These are phyloP conservation scores for Eustalomyia histrio DNA, from an alignment of 2,888 invertebrate genomes.

Conservation along the genomic window DNA sequence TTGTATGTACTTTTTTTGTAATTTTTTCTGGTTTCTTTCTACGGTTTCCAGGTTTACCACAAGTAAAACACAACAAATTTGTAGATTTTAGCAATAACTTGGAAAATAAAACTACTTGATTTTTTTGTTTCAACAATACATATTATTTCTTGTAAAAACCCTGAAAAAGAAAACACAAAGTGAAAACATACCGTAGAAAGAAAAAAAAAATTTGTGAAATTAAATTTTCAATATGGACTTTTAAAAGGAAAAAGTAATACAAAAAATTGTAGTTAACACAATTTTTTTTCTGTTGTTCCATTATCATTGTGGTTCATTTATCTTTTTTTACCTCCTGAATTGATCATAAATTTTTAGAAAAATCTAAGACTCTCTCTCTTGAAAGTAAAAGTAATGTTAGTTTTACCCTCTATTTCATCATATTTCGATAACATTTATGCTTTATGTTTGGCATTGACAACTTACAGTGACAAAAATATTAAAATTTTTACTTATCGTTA, in stretches of 20 bases:
- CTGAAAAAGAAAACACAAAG: neutral
- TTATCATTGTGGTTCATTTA: too few relatives aligned
- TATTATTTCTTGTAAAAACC: neutral
- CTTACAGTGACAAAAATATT: too few relatives aligned
- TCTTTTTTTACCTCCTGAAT: too few relatives aligned
- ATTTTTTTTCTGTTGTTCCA: too few relatives aligned
- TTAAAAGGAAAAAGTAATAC: neutral
- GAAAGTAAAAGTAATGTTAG: too few relatives aligned
- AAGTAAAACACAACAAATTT: constrained; percentile 48
- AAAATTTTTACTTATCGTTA: too few relatives aligned
- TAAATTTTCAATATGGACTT: constrained; percentile 13
- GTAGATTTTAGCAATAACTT: constrained; percentile 19
- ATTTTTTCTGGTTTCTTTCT: constrained; percentile 1
- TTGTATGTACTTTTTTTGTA: neutral
- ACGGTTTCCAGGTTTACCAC: constrained; percentile 46
- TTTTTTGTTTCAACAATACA: constrained; percentile 28
- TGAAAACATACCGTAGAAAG: neutral
- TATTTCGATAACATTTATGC: too few relatives aligned
- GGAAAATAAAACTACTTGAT: neutral
- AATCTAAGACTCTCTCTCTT: too few relatives aligned
- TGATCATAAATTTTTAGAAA: too few relatives aligned
- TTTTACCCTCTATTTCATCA: too few relatives aligned
- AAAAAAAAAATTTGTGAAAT: neutral
- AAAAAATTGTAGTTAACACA: too few relatives aligned
- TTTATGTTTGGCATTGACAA: too few relatives aligned